Percentiles rank a stretch among this genome's conserved stretches.
Evolutionary conservation across 1,140 invertebrate species (phyloP).

Genomic region (Tribolium castaneum): DNA sequence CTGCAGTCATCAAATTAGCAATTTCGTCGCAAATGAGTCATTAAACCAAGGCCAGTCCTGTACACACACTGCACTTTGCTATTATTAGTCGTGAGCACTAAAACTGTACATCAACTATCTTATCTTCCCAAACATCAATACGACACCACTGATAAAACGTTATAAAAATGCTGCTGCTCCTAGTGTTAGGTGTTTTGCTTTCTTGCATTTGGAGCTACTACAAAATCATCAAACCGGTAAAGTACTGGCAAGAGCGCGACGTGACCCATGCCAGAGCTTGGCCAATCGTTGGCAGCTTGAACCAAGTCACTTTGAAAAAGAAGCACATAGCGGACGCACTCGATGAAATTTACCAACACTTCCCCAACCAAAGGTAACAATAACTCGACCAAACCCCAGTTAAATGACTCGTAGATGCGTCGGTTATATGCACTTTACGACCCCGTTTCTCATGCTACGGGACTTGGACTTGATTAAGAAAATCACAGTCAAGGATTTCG

Average conservation of each 20-base stretch:
- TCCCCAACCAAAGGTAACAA: slow-evolving; percentile 35
- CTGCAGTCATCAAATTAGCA: background rate
- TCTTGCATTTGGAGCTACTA: background rate
- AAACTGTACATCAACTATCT: background rate
- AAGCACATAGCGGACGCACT: slow-evolving; percentile 20
- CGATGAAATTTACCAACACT: slow-evolving; percentile 7
- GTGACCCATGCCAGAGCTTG: slow-evolving; percentile 36
- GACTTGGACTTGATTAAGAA: slow-evolving; percentile 67
- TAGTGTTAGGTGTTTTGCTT: background rate
- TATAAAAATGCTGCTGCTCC: background rate
- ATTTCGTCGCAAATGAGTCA: background rate
- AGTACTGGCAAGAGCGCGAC: slow-evolving; percentile 43
- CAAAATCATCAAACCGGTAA: slow-evolving; percentile 30
- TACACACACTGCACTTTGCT: background rate
- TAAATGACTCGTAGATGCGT: slow-evolving; percentile 62
- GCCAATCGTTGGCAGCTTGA: slow-evolving; percentile 39
- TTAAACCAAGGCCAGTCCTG: background rate
- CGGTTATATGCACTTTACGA: slow-evolving; percentile 65
- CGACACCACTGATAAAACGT: background rate
- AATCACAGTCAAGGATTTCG: slow-evolving; percentile 62
- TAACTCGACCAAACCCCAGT: background rate
- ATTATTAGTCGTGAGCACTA: background rate
- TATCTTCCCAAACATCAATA: background rate
- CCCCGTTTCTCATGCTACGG: slow-evolving; percentile 67
- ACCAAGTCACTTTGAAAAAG: slow-evolving; percentile 12